Base-by-base conservation (phyloP, 2,888 invertebrate genomes). In the Rhagium mordax region DNA sequence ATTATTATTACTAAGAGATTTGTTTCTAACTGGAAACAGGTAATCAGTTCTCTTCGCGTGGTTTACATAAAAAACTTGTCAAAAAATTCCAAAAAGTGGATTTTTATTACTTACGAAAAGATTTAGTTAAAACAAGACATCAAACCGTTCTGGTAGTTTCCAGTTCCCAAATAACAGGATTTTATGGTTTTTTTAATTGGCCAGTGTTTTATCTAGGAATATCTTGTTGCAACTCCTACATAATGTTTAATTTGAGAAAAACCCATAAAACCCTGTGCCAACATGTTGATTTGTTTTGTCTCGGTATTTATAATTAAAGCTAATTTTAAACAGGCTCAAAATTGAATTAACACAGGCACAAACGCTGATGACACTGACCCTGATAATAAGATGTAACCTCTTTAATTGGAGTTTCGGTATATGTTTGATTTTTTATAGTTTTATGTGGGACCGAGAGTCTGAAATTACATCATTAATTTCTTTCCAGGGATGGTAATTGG, bases 401-500 rank as follows among this genome's bases (percentile, higher is more conserved):
- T 24, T 24, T 24, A 4, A 24, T 24, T 24, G 24, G 24, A 24
- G 6, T 24, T 21, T 18, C 29, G 15, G 33, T 13, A 61, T 27
- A 29, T 60, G 15, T 13, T 13, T 7, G 20, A 41, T 47, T 7
- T 15, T 61, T 62, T 24, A n/a, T 60, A 10, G 8, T 29, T 51
- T 10, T 65, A 6, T 47, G 24, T 24, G 24, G 24, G 24, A 24
- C n/a, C 3, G 24, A 24, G 6, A 24, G 6, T 24, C 24, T 24
- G 6, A 24, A 4, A 24, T 24, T 4, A 24, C 6, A 6, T 24
- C 6, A 4, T 24, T 24, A 24, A 24, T 53, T 21, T 29, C 57
- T 73, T 74, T 76, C 1, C 82, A 94, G 95, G 95, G 76, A 95
- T 95, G 95, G 91, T 95, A 62, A 87, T 95, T 82, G 95, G 95